Evolutionary conservation across 2,797 vertebrate genomes (phyloP).

Genomic region (Falco rusticolus): DNA sequence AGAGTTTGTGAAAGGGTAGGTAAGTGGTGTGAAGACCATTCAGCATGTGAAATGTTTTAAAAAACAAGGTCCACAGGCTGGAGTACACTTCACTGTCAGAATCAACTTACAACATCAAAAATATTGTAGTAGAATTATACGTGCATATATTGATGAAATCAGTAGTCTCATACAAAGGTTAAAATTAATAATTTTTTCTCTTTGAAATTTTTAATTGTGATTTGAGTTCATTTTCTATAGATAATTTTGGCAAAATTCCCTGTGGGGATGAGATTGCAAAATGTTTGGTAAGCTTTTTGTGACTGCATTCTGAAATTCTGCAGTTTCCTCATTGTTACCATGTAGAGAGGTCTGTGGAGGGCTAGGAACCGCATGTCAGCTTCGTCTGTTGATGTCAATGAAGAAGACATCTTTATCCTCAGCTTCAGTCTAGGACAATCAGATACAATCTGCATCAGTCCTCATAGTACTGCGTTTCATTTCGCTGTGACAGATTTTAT

Average conservation of each 20-base stretch:
- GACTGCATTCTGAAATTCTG: neutral
- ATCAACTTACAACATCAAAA: neutral
- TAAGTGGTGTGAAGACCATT: neutral
- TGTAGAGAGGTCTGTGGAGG: neutral
- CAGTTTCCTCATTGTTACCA: neutral
- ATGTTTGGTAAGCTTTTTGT: neutral
- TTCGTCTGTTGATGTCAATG: neutral
- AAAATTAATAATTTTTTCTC: neutral
- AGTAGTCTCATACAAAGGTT: neutral
- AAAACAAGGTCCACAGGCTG: neutral
- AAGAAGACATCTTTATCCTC: neutral
- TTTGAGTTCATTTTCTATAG: neutral
- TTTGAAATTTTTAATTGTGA: neutral
- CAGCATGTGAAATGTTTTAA: neutral
- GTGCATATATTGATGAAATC: neutral
- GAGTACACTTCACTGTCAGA: neutral
- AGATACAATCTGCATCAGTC: neutral
- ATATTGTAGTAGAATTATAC: neutral
- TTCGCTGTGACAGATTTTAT: neutral
- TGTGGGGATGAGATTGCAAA: neutral
- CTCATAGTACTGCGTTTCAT: neutral
- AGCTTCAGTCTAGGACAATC: neutral
- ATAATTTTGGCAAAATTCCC: neutral
- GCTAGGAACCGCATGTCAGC: neutral
- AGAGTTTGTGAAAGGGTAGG: neutral